Evolutionary conservation across 2,888 invertebrate species (phyloP).

Genomic region (Hetaerina titia): DNA sequence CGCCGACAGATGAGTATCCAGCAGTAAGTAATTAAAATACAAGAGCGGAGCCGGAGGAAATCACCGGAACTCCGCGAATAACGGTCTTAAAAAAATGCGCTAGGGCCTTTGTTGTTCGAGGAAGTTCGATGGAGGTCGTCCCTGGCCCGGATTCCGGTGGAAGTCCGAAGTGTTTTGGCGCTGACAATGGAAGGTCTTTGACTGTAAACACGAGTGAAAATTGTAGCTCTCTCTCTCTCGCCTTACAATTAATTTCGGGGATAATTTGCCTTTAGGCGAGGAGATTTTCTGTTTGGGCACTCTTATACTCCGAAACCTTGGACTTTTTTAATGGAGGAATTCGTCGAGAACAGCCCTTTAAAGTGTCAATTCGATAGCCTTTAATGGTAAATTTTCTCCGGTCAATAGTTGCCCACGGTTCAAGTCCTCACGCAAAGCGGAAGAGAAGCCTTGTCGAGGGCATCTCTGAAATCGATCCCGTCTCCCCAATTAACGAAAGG

Average conservation of each 20-base stretch:
- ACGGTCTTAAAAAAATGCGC: background rate
- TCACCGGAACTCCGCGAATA: background rate
- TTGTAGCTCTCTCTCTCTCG: no score
- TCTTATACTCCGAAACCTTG: background rate
- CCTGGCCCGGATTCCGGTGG: background rate
- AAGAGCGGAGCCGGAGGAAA: background rate
- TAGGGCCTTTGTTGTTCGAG: background rate
- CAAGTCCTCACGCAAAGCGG: no score
- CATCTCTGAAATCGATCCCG: no score
- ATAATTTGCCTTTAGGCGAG: background rate
- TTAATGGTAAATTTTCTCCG: background rate
- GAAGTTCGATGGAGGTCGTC: background rate
- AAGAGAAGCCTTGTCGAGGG: no score
- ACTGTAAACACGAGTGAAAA: background rate
- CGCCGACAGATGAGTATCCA: background rate
- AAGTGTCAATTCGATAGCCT: background rate
- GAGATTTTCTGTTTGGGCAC: background rate
- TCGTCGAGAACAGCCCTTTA: background rate
- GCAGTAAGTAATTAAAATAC: background rate
- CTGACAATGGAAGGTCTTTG: background rate
- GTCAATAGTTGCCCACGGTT: no score
- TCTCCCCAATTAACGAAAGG: no score
- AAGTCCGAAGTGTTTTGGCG: background rate
- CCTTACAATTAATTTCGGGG: background rate
- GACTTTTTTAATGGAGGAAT: background rate